Percentiles rank a stretch among this genome's conserved stretches.
Evolutionary conservation across 2,797 vertebrate species (phyloP).

Genomic region (Mus spretus): DNA sequence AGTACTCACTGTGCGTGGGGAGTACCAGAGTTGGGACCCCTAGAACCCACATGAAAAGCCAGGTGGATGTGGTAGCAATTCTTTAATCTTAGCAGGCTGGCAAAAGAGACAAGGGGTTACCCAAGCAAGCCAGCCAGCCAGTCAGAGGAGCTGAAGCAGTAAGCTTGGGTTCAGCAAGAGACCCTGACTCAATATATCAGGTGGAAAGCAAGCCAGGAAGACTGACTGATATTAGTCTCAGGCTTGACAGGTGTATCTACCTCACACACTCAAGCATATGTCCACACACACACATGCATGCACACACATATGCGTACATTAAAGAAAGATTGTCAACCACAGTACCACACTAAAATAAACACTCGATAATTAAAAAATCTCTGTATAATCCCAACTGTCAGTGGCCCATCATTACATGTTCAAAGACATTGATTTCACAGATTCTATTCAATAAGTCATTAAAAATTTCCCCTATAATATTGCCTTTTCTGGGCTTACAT

Average conservation of each 20-base stretch:
- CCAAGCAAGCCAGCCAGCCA: too few species aligned
- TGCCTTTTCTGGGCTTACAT: conserved; percentile 63
- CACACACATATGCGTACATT: not conserved
- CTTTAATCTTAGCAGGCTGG: not conserved
- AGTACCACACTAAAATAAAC: conserved; percentile 47
- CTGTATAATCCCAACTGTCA: not conserved
- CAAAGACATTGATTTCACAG: conserved; percentile 27
- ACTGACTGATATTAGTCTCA: not conserved
- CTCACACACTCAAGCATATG: not conserved
- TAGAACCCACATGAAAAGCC: not conserved
- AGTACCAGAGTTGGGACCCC: not conserved
- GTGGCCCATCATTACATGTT: not conserved
- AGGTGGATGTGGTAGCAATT: not conserved
- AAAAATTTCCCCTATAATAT: not conserved
- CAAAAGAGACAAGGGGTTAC: not conserved
- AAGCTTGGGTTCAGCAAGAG: not conserved
- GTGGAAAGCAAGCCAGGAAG: not conserved
- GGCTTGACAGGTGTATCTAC: not conserved
- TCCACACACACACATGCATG: not conserved
- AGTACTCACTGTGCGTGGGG: not conserved
- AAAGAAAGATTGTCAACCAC: not conserved
- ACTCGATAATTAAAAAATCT: not conserved
- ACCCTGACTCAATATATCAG: not conserved
- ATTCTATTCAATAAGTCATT: not conserved
- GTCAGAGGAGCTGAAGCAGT: not conserved